Percentiles rank a stretch among this genome's conserved stretches.
These are phyloP conservation scores for Nasonia vitripennis DNA, from an alignment of 1,140 invertebrate species.

Conservation along the genomic window DNA sequence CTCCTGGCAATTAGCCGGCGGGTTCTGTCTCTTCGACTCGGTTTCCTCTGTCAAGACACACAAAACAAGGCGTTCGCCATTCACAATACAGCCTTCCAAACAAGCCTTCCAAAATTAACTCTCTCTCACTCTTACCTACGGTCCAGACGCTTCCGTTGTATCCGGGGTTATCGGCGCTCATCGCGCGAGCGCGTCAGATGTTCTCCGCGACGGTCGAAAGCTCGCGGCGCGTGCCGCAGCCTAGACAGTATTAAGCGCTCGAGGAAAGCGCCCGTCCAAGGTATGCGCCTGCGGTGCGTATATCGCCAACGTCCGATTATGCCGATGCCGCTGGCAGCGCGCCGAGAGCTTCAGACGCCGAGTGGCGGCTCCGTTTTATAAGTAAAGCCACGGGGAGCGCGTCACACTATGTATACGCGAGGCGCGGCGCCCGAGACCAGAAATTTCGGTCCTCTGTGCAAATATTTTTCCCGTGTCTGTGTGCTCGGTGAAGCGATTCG, in stretches of 20 bases:
- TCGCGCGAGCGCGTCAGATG: background rate
- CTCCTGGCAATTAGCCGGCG: slow-evolving; percentile 59
- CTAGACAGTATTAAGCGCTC: background rate
- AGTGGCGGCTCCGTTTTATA: background rate
- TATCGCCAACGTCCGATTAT: background rate
- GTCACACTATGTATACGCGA: too few relatives aligned
- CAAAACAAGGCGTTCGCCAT: background rate
- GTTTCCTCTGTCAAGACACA: background rate
- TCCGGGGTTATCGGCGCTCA: background rate
- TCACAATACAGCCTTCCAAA: background rate
- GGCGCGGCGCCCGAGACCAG: too few relatives aligned
- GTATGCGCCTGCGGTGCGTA: background rate
- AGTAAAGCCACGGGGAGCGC: background rate
- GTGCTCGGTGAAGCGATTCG: background rate
- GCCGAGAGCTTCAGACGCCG: background rate
- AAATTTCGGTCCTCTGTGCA: background rate
- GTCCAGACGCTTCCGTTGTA: slow-evolving; percentile 16
- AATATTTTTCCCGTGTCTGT: background rate
- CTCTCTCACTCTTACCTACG: background rate
- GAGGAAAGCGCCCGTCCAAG: background rate
- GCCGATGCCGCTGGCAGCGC: slow-evolving; percentile 11
- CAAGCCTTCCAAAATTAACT: background rate
- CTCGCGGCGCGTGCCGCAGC: background rate
- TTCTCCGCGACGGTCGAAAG: background rate
- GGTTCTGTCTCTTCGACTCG: background rate